Base-by-base conservation (phyloP, 2,113 vertebrate species). In the Entelurus aequoreus region DNA sequence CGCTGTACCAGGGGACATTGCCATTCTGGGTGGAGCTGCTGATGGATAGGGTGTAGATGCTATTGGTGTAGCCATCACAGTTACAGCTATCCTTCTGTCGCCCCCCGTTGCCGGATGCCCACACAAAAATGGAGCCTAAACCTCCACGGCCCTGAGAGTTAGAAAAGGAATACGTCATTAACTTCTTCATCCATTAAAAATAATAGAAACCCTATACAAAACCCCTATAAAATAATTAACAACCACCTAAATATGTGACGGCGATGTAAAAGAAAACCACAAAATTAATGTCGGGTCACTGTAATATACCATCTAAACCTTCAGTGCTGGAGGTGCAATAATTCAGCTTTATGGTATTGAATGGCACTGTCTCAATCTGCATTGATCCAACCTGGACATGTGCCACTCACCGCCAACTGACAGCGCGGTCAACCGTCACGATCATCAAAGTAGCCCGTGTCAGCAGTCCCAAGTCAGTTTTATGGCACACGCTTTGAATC, bases 21-120 rank as follows among this genome's bases (percentile, higher is more conserved):
- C 97, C 97, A 0, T 92, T 88, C 86, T 98, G 95, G 0, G 95
- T 98, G 84, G 94, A 95, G 79, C 97, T 99, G 91, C 97, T 98
- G 86, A 99, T 98, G 84, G 97, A 99, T 73, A 99, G 88, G 0
- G 96, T 99, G 91, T 97, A 97, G 88, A 99, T 99, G 88, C 95
- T 98, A 89, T 99, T 98, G 89, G 97, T 99, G 90, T 99, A 99
- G 85, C 97, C 97, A 0, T 99, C 97, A 2, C 97, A 99, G 91
- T 99, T 98, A 85, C 97, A 99, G 90, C 92, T 99, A 92, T 99
- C 97, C 4, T 93, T 92, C 66, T 98, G 94, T 0, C 94, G 90
- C 48, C 97, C 97, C 51, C 97, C 97, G 0, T 98, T 99, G n/a
- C 97, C 97, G 0, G 97, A 99, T 0, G 97, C 97, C 96, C 97